Conservation (phyloP, 2,888 invertebrate genomes). For the Tricholauxania praeusta region DNA sequence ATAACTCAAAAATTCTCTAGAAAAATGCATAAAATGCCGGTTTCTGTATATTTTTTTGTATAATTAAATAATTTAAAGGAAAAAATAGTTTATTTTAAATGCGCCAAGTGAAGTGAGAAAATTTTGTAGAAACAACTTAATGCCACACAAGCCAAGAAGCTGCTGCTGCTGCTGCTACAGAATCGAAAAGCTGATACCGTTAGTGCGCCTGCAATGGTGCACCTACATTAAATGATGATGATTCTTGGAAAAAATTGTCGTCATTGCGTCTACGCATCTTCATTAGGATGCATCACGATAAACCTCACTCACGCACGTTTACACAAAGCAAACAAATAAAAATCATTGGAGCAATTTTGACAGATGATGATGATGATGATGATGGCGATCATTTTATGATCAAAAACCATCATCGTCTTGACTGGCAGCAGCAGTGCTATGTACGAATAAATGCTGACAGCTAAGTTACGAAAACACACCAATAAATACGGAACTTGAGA, state of each 20-base stretch:
- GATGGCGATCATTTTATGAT: slow-evolving; percentile 36
- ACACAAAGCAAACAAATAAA: slow-evolving; percentile 40
- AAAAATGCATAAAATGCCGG: slow-evolving; percentile 55
- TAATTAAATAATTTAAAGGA: slow-evolving; percentile 36
- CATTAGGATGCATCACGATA: not conserved
- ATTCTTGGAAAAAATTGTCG: slow-evolving; percentile 64
- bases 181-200: not conserved
- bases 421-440: no score
- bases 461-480: no score
- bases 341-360: slow-evolving; percentile 46
- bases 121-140: not conserved
- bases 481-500: no score
- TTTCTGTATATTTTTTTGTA: slow-evolving; percentile 6
- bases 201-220: not conserved
- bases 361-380: slow-evolving; percentile 17
- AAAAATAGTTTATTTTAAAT: slow-evolving; percentile 19
- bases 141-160: not conserved
- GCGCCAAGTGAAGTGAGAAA: slow-evolving; percentile 27
- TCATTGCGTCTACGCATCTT: slow-evolving; percentile 58
- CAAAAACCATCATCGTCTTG: not conserved
- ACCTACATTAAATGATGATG: slow-evolving; percentile 38
- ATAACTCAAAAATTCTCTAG: slow-evolving; percentile 57
- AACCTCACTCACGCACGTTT: not conserved
- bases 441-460: no score
- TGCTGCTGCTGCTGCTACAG: not conserved